These are phyloP conservation scores for Acholoe squamosa DNA, from an alignment of 2,888 invertebrate genomes.

Conservation along the genomic window DNA sequence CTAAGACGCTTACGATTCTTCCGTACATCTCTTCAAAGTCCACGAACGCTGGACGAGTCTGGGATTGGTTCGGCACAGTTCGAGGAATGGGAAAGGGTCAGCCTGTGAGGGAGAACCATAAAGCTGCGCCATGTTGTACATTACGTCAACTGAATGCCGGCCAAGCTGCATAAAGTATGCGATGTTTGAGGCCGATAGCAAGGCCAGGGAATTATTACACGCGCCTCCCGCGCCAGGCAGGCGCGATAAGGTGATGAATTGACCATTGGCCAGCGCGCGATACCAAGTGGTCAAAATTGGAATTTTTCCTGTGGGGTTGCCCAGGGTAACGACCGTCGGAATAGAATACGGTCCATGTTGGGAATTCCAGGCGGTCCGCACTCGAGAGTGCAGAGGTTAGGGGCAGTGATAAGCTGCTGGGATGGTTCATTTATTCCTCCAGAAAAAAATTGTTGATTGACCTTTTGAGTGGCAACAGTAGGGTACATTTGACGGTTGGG, in stretches of 20 bases:
- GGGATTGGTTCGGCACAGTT: neutral
- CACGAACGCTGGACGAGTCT: neutral
- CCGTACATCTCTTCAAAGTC: too few relatives aligned
- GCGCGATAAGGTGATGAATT: conserved; percentile 31
- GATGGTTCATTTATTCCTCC: neutral
- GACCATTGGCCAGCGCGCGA: conserved; percentile 22
- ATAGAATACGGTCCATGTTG: conserved; percentile 15
- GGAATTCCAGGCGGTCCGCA: neutral
- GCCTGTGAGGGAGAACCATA: neutral
- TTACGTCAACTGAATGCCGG: neutral
- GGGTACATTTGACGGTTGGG: neutral
- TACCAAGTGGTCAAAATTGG: conserved; percentile 51
- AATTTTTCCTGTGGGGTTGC: conserved; percentile 24
- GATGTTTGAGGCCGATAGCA: neutral
- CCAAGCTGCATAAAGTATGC: conserved; percentile 23
- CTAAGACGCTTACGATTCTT: too few relatives aligned
- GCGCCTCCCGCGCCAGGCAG: neutral
- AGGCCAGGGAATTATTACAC: neutral
- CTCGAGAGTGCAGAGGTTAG: too few relatives aligned
- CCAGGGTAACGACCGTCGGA: conserved; percentile 4
- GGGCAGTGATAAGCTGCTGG: conserved; percentile 26
- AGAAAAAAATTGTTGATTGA: neutral
- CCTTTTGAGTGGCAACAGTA: conserved; percentile 1
- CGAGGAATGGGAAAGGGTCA: neutral
- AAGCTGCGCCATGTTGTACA: neutral